These are phyloP conservation scores for Puntigrus tetrazona DNA, from an alignment of 2,113 vertebrate species.

Conservation along the genomic window DNA sequence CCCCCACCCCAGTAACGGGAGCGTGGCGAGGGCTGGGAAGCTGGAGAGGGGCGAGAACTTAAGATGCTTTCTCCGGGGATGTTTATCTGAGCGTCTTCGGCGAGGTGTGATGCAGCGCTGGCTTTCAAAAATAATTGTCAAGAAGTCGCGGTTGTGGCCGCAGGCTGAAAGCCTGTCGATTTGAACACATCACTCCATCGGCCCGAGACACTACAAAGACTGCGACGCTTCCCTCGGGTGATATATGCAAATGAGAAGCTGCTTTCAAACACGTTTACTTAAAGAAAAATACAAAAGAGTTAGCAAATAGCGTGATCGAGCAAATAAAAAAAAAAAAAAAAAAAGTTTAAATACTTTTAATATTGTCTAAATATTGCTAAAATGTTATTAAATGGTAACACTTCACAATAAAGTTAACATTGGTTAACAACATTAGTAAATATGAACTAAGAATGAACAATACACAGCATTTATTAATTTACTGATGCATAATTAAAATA, in stretches of 20 bases:
- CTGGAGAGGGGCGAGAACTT: not conserved
- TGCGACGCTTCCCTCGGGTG: not conserved
- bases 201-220: not conserved
- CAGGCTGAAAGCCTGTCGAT: not conserved
- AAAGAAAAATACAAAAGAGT: not conserved
- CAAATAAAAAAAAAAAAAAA: not conserved
- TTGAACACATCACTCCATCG: not conserved
- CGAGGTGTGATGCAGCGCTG: not conserved
- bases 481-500: no score
- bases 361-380: not conserved
- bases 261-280: not conserved
- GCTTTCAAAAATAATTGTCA: not conserved
- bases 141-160: slow-evolving; percentile 26
- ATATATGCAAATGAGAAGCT: not conserved
- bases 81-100: slow-evolving; percentile 21
- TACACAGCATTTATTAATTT: no score
- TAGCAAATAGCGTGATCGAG: not conserved
- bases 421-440: no score
- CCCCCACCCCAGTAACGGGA: slow-evolving; percentile 60
- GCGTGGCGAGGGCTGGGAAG: slow-evolving; percentile 53
- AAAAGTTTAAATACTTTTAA: not conserved
- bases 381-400: no score
- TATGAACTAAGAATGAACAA: no score
- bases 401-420: no score
- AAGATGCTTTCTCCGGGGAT: slow-evolving; percentile 9